phyloP scores from a whole-genome alignment of 2,888 invertebrate species.

The Clanis bilineata region DNA sequence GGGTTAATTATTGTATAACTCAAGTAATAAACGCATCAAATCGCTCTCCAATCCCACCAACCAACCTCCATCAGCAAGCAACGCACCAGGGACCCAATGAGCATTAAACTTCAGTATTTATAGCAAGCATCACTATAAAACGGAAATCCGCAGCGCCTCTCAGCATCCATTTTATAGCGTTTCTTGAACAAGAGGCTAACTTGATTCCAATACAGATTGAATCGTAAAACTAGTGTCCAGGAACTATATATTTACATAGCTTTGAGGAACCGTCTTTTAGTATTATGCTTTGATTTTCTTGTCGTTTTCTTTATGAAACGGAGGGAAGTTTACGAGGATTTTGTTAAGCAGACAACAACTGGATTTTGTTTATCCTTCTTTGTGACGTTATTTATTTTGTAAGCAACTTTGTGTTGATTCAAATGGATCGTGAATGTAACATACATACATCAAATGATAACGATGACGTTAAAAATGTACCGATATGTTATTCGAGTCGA shows the following conservation, averaged over 20 bases:
- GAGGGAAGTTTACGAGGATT: background rate
- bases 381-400: no score
- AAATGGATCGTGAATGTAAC: no score
- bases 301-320: background rate
- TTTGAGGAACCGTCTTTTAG: background rate
- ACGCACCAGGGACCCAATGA: slow-evolving; percentile 22
- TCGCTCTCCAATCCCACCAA: background rate
- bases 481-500: no score
- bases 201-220: slow-evolving; percentile 1
- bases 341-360: background rate
- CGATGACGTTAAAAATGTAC: no score
- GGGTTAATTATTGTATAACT: no score
- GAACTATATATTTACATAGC: slow-evolving; percentile 3
- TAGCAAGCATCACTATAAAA: slow-evolving; percentile 25
- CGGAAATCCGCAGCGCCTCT: slow-evolving; percentile 21
- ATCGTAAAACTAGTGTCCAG: slow-evolving; percentile 1
- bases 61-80: slow-evolving; percentile 16
- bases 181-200: background rate
- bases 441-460: no score
- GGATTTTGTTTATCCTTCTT: no score
- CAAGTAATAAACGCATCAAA: background rate
- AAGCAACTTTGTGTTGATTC: no score
- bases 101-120: slow-evolving; percentile 25
- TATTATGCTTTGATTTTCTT: background rate
- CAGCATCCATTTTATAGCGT: background rate